phyloP scores from a whole-genome alignment of 2,888 invertebrate species.

The Thecophora atra region DNA sequence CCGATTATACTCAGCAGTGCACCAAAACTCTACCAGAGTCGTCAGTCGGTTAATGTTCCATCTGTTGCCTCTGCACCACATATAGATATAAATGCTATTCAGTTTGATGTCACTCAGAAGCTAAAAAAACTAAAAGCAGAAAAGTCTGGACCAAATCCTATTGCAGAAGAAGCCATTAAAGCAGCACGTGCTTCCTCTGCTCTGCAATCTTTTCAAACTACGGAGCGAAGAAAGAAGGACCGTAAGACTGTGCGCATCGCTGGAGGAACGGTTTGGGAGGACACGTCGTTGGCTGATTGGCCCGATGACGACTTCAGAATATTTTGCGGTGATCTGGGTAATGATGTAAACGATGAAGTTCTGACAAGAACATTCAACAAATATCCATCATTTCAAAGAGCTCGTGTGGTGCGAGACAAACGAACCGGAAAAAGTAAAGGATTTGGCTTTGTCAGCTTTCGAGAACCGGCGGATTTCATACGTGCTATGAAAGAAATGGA shows the following conservation, averaged over 20 bases:
- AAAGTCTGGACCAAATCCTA: conserved; percentile 72
- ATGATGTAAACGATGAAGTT: conserved; percentile 98
- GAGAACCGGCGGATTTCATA: conserved; percentile 96
- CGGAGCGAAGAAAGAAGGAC: conserved; percentile 67
- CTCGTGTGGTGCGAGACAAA: conserved; percentile 95
- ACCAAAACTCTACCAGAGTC: conserved; percentile 74
- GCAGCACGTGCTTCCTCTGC: conserved; percentile 72
- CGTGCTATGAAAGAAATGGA: conserved; percentile 99
- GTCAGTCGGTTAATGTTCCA: conserved; percentile 66
- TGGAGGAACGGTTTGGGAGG: conserved; percentile 97
- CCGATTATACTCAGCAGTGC: conserved; percentile 77
- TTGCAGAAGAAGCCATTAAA: conserved; percentile 73
- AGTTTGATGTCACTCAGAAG: conserved; percentile 70
- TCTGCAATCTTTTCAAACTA: conserved; percentile 69
- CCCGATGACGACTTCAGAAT: conserved; percentile 98
- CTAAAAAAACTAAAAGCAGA: conserved; percentile 73
- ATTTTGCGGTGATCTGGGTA: conserved; percentile 99
- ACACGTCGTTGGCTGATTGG: conserved; percentile 93
- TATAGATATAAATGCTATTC: conserved; percentile 69
- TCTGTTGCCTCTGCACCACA: conserved; percentile 58
- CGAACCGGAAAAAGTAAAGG: conserved; percentile 98
- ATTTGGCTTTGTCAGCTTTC: conserved; percentile 98
- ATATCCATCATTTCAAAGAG: conserved; percentile 91
- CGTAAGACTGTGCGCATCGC: conserved; percentile 82
- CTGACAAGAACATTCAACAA: conserved; percentile 95